These are phyloP conservation scores for Artibeus jamaicensis DNA, from an alignment of 2,797 vertebrate species.

Conservation along the genomic window DNA sequence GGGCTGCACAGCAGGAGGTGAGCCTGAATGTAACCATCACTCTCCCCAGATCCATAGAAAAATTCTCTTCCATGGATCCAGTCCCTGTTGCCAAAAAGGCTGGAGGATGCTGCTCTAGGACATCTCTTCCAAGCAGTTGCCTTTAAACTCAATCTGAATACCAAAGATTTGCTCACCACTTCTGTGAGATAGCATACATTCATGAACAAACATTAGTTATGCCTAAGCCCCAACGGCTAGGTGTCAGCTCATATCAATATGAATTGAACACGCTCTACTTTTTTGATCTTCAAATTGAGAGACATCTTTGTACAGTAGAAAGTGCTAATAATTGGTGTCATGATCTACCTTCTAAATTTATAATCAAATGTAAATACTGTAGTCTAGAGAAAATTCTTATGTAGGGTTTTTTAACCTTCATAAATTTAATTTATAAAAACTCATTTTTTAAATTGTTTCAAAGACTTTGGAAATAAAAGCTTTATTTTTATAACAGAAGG, in stretches of 20 bases:
- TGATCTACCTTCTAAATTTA: conserved; percentile 15
- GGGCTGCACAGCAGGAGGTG: too few relatives aligned
- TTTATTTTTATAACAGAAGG: conserved; percentile 15
- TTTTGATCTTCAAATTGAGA: background rate
- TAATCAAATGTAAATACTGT: conserved; percentile 12
- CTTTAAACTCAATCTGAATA: conserved; percentile 50
- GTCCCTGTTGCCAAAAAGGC: too few relatives aligned
- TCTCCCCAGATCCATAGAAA: too few relatives aligned
- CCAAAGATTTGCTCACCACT: background rate
- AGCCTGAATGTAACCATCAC: too few relatives aligned
- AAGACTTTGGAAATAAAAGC: conserved; percentile 16
- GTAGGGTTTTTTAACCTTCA: background rate
- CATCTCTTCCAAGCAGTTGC: background rate
- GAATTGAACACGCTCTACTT: background rate
- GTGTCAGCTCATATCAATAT: background rate
- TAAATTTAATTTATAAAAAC: conserved; percentile 29
- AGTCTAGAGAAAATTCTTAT: background rate
- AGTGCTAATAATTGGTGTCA: background rate
- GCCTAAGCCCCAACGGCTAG: background rate
- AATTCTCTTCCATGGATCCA: too few relatives aligned
- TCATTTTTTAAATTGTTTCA: background rate
- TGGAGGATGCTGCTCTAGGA: background rate
- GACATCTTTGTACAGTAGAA: background rate
- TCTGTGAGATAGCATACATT: conserved; percentile 1
- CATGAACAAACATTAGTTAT: conserved; percentile 38